Conservation (phyloP, 2,888 invertebrate species). For the Stictocephala bisonia region DNA sequence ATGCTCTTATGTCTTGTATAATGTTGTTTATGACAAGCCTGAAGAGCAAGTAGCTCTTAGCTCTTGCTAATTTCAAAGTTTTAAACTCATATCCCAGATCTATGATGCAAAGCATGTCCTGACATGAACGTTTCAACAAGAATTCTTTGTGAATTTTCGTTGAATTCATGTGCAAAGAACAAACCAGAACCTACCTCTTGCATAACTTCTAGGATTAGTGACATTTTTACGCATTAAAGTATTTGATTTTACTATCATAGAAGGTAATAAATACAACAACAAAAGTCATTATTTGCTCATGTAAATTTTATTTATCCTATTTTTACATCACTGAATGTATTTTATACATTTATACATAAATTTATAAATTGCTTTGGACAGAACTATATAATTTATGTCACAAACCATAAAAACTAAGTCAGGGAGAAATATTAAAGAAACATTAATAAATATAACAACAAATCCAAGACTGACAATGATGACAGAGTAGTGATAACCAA, state of each 20-base stretch:
- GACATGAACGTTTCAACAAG: too few relatives aligned
- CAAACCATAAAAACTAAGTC: constrained; percentile 41
- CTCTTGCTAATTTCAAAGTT: too few relatives aligned
- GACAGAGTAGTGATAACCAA: constrained; percentile 22
- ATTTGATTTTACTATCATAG: neutral
- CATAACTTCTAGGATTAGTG: too few relatives aligned
- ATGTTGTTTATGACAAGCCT: too few relatives aligned
- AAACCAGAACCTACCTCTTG: too few relatives aligned
- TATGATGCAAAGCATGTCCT: too few relatives aligned
- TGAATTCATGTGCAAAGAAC: too few relatives aligned
- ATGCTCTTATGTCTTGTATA: too few relatives aligned
- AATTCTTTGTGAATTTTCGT: too few relatives aligned
- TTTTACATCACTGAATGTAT: constrained; percentile 47
- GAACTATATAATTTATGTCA: constrained; percentile 40
- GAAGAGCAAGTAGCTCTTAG: too few relatives aligned
- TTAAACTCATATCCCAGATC: too few relatives aligned
- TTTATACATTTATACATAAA: constrained; percentile 47
- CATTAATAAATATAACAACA: constrained; percentile 22
- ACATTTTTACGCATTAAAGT: too few relatives aligned
- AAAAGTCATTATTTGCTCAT: constrained; percentile 42
- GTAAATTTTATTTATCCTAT: constrained; percentile 46
- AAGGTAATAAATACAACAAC: neutral
- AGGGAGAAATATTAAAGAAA: constrained; percentile 37
- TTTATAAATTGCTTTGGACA: constrained; percentile 44
- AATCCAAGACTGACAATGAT: constrained; percentile 21